phyloP scores from a whole-genome alignment of 2,888 invertebrate genomes.

The Amaurobius ferox region DNA sequence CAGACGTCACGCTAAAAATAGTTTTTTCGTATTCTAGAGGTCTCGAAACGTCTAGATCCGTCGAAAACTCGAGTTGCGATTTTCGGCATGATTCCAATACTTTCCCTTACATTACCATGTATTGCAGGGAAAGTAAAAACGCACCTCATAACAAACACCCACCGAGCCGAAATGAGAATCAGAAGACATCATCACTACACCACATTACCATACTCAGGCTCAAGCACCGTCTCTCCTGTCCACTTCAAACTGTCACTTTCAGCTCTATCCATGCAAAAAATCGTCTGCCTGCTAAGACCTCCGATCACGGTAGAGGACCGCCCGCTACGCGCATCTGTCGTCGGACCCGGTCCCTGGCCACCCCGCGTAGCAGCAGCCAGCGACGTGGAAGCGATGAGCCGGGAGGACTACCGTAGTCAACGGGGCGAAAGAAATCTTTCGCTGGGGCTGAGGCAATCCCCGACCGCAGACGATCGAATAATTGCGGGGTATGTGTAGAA shows the following conservation, averaged over 20 bases:
- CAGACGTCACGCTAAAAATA: too few relatives aligned
- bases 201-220: constrained; percentile 5
- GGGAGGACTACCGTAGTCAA: background rate
- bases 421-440: background rate
- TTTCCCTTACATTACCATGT: too few relatives aligned
- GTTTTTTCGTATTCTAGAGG: too few relatives aligned
- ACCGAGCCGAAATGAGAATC: too few relatives aligned
- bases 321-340: constrained; percentile 19
- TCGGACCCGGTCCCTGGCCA: background rate
- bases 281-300: background rate
- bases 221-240: background rate
- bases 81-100: too few relatives aligned
- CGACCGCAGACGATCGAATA: background rate
- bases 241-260: constrained; percentile 10
- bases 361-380: background rate
- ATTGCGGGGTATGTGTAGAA: too few relatives aligned
- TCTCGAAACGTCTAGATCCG: too few relatives aligned
- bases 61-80: too few relatives aligned
- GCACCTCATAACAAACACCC: too few relatives aligned
- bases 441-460: background rate
- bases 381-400: background rate
- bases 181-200: background rate
- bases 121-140: too few relatives aligned
- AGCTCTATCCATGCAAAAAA: constrained; percentile 7
- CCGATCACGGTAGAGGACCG: background rate